Conservation (phyloP, 1,140 invertebrate genomes). For the Cheumatopsyche charites region DNA sequence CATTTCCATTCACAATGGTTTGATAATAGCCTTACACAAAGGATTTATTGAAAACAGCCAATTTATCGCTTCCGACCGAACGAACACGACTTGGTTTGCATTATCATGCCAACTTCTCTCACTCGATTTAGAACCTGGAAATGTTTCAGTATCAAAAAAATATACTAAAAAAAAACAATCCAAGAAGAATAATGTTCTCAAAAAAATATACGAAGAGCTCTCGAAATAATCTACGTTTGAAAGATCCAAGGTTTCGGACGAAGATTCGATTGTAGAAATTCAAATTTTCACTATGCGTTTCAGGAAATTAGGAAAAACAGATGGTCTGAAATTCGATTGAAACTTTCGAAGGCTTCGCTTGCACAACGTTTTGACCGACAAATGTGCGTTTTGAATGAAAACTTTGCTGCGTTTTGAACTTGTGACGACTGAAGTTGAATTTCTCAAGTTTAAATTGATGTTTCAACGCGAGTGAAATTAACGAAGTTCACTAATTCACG, state of each 20-base stretch:
- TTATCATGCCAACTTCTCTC: neutral
- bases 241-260: too few species aligned
- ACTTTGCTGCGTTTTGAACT: neutral
- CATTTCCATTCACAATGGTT: too few species aligned
- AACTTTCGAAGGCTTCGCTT: neutral
- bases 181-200: too few species aligned
- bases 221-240: too few species aligned
- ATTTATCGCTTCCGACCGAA: conserved; percentile 5
- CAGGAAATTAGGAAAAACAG: too few species aligned
- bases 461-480: neutral
- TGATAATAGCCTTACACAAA: neutral
- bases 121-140: conserved; percentile 1
- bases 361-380: neutral
- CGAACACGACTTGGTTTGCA: neutral
- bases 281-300: too few species aligned
- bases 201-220: too few species aligned
- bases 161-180: too few species aligned
- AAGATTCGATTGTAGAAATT: too few species aligned
- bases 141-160: neutral
- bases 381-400: neutral
- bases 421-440: conserved; percentile 7
- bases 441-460: conserved; percentile 15
- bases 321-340: neutral
- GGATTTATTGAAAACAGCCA: neutral
- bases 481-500: neutral